Evolutionary conservation across 1,140 invertebrate genomes (phyloP).

Genomic region (Papilio xuthus): DNA sequence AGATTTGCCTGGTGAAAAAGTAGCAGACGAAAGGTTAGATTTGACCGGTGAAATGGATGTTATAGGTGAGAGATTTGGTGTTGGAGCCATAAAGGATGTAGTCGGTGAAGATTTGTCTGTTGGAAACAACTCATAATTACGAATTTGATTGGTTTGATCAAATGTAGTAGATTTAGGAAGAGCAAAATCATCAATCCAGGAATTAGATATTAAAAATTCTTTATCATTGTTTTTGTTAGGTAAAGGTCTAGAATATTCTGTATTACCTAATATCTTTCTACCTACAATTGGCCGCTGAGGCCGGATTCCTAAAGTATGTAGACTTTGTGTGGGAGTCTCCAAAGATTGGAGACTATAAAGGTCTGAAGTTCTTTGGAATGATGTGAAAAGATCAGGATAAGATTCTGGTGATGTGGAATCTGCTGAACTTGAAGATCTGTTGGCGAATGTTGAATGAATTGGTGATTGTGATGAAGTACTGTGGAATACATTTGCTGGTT

Average conservation of each 20-base stretch:
- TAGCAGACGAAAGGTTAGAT: conserved; percentile 1
- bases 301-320: conserved; percentile 25
- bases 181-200: not conserved
- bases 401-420: conserved; percentile 68
- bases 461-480: conserved; percentile 43
- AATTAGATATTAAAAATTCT: not conserved
- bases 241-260: conserved; percentile 38
- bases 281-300: conserved; percentile 63
- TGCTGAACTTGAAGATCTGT: conserved; percentile 64
- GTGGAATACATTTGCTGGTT: not conserved
- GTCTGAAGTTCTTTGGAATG: conserved; percentile 38
- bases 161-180: not conserved
- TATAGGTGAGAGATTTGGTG: not conserved
- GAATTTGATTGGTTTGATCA: conserved; percentile 23
- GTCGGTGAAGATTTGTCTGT: conserved; percentile 36
- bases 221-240: not conserved
- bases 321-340: conserved; percentile 44
- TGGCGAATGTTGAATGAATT: conserved; percentile 49
- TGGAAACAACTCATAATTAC: conserved; percentile 52
- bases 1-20: not conserved
- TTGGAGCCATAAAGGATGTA: not conserved
- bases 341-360: not conserved
- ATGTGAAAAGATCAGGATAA: conserved; percentile 48
- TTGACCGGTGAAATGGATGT: not conserved
- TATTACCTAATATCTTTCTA: conserved; percentile 52